phyloP scores from a whole-genome alignment of 2,113 vertebrate genomes.

The Corvus moneduloides region DNA sequence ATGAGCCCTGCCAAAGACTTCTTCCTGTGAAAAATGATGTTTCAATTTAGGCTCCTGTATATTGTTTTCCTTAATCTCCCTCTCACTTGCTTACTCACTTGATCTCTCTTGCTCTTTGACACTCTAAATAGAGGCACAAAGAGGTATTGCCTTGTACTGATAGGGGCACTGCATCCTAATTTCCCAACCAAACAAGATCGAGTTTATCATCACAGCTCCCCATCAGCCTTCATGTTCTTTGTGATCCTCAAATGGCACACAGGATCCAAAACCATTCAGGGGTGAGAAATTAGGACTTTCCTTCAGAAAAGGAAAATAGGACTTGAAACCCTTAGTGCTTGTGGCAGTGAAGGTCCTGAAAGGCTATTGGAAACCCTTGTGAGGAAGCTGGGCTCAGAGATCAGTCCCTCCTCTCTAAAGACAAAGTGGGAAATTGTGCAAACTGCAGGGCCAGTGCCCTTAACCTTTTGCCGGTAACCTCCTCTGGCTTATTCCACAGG shows the following conservation, averaged over 20 bases:
- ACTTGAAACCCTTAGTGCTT: background rate
- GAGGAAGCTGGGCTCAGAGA: background rate
- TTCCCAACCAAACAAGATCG: background rate
- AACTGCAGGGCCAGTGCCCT: background rate
- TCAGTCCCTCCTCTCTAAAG: background rate
- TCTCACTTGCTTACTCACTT: constrained; percentile 38
- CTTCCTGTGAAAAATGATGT: constrained; percentile 57
- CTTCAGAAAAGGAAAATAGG: background rate
- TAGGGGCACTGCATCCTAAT: background rate
- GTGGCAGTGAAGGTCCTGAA: background rate
- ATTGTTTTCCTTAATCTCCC: constrained; percentile 31
- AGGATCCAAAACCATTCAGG: background rate
- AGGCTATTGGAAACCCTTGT: background rate
- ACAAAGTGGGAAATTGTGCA: background rate
- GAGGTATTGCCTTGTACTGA: background rate
- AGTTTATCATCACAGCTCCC: background rate
- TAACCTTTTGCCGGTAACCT: background rate
- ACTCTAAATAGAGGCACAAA: constrained; percentile 4
- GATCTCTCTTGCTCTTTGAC: constrained; percentile 22
- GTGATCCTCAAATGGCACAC: background rate
- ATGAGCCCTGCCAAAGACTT: constrained; percentile 6
- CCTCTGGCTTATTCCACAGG: background rate
- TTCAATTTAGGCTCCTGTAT: constrained; percentile 56
- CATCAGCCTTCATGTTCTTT: background rate
- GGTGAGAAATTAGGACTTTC: background rate